Percentiles rank a stretch among this genome's conserved stretches.
These are phyloP conservation scores for Oreotrochilus melanogaster DNA, from an alignment of 2,113 vertebrate genomes.

Conservation along the genomic window DNA sequence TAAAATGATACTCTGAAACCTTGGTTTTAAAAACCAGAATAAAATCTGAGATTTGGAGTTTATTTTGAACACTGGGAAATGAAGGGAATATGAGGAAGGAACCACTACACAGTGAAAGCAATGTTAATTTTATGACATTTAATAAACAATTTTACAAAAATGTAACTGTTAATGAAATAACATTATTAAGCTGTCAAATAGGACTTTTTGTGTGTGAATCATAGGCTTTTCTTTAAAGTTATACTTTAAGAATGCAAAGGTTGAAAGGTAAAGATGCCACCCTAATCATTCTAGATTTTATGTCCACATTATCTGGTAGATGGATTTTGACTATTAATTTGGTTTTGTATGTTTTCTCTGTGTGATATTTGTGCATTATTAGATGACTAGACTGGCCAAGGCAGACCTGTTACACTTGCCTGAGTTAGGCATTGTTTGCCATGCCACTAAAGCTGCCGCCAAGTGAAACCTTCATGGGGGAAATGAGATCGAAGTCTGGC, in stretches of 20 bases:
- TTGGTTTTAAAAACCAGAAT: neutral
- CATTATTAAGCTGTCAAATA: constrained; percentile 55
- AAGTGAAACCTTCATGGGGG: constrained; percentile 98
- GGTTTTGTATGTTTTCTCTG: constrained; percentile 99
- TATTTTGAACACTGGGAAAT: constrained; percentile 37
- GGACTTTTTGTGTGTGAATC: neutral
- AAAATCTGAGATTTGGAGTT: neutral
- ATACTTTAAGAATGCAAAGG: constrained; percentile 66
- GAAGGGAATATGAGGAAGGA: neutral
- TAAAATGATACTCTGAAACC: neutral
- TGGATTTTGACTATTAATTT: constrained; percentile 99
- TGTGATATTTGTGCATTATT: constrained; percentile 99
- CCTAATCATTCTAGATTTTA: constrained; percentile 82
- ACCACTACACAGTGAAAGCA: constrained; percentile 17
- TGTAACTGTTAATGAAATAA: constrained; percentile 49
- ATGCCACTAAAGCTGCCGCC: constrained; percentile 98
- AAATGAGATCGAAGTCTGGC: constrained; percentile 98
- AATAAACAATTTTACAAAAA: constrained; percentile 25
- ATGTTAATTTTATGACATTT: constrained; percentile 38
- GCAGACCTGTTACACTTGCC: constrained; percentile 99
- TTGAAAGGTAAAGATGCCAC: constrained; percentile 76
- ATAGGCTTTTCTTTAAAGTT: constrained; percentile 75
- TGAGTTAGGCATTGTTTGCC: constrained; percentile 99
- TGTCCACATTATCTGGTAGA: constrained; percentile 91
- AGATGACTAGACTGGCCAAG: constrained; percentile 99